Conservation (phyloP, 2,113 vertebrate species). For the Spea bombifrons region DNA sequence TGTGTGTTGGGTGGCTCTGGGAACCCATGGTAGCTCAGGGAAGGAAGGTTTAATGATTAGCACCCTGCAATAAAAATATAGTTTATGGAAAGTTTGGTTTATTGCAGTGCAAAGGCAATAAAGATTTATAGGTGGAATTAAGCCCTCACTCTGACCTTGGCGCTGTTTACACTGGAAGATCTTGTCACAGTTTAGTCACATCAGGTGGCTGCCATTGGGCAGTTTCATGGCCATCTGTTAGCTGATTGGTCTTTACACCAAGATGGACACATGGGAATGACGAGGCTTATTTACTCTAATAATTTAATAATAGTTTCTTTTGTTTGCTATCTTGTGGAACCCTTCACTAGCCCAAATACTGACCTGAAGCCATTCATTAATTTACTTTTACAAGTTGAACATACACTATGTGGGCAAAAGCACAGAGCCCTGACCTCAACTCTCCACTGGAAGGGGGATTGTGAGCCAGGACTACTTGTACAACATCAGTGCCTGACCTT, state of each 20-base stretch:
- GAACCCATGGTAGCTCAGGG: conserved; percentile 16
- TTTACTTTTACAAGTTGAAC: conserved; percentile 27
- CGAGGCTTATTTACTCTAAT: conserved; percentile 30
- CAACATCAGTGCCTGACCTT: too few species aligned
- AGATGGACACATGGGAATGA: conserved; percentile 18
- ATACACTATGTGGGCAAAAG: neutral
- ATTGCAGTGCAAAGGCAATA: conserved; percentile 48
- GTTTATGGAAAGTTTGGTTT: conserved; percentile 71
- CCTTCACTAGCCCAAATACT: conserved; percentile 20
- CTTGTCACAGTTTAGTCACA: conserved; percentile 51
- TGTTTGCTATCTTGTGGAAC: conserved; percentile 36
- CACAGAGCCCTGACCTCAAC: too few species aligned
- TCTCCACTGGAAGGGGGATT: too few species aligned
- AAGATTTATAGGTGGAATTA: conserved; percentile 59
- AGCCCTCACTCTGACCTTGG: conserved; percentile 64
- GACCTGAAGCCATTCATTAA: conserved; percentile 27
- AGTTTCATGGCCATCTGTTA: neutral
- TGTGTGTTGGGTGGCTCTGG: conserved; percentile 17
- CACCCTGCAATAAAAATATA: conserved; percentile 56
- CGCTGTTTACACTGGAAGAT: conserved; percentile 58
- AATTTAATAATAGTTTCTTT: conserved; percentile 36
- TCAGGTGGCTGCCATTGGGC: conserved; percentile 41
- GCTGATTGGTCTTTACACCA: conserved; percentile 15
- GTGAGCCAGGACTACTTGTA: too few species aligned
- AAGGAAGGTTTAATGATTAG: conserved; percentile 63